Base-by-base conservation (phyloP, 2,113 vertebrate genomes). In the Cinclus mexicanus region DNA sequence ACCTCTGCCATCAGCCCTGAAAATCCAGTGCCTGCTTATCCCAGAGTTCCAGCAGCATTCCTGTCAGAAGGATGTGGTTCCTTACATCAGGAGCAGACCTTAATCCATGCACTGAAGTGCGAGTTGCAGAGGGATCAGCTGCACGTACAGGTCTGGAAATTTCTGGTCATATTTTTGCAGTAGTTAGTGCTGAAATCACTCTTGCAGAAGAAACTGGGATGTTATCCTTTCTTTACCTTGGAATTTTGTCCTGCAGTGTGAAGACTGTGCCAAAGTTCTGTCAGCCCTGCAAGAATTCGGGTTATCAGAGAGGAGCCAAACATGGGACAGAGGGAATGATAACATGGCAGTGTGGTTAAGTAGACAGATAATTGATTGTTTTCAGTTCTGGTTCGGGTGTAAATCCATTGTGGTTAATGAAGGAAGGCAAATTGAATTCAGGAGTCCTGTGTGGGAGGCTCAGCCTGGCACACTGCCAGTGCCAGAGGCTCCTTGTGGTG, bases 391-490 rank as follows among this genome's bases (percentile, higher is more conserved):
- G 52, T 81, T 89, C 0, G 1, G 39, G 31, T 94, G 77, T 71
- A 84, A 83, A 68, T 92, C 61, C 83, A 44, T 71, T 29, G 78
- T 71, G 74, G 84, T 75, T 95, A 93, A 93, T 94, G 90, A 89
- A 84, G 84, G 70, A 74, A 87, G 52, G 52, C 69, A 83, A 70
- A 92, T 35, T 52, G 81, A 89, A 59, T 21, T 50, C 72, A 50
- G 46, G 47, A 75, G 71, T 41, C 49, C 57, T 61, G 53, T 28
- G 25, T 49, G 56, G 65, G 64, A 20, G 11, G 69, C 80, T 44
- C 26, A 80, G 60, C 70, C 71, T 92, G 76, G 83, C n/a, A 3
- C 1, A 0, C 0, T 15, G 79, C 33, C 7, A 16, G 25, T 35
- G 33, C 63, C 90, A 71, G 42, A 44, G 49, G 29, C 76, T 68